Evolutionary conservation across 1,140 invertebrate species (phyloP), one percentile per base, ranked within the genome.

Genomic region (Eufriesea mexicana): DNA sequence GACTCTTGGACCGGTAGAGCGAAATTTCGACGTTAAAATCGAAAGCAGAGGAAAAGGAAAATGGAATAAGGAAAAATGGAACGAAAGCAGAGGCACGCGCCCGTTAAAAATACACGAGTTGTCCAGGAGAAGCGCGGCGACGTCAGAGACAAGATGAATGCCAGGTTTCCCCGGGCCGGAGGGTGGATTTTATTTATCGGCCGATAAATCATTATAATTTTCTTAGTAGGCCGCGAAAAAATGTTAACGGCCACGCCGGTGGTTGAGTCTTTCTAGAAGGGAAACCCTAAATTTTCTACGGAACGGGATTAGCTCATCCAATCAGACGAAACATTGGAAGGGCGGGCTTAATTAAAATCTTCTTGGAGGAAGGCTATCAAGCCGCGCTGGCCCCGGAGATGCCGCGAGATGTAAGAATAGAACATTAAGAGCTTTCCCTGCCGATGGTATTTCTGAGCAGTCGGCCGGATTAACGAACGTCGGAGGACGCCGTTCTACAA

Each of bases 321-420:
- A 94, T 94, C 93, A 92, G 87, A 92, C 91, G 91, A 91, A 93
- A 94, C 93, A 94, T 90, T 93, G 92, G 91, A 94, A 93, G 91
- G 93, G 93, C 93, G 92, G 93, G 89, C 92, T 94, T 94, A 93
- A 94, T 94, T 94, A 94, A 94, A 94, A 94, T 94, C 92, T 92
- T 91, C 89, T 92, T 91, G 88, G 84, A 89, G 84, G 79, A 80
- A 84, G 86, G 83, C 89, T 89, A 89, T 90, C 86, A 89, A 90
- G 89, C 59, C 47, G 47, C 74, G 59, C 20, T 76, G 75, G 70
- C 47, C 79, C 76, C 79, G 54, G 61, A 86, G 70, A 84, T 89
- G 86, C 89, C 86, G 83, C 86, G 81, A 90, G 89, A 90, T 88
- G 87, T 91, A 91, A 90, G 88, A 92, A 92, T 92, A 91, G 89